phyloP scores from a whole-genome alignment of 2,113 vertebrate genomes.

The Lanius ludovicianus region DNA sequence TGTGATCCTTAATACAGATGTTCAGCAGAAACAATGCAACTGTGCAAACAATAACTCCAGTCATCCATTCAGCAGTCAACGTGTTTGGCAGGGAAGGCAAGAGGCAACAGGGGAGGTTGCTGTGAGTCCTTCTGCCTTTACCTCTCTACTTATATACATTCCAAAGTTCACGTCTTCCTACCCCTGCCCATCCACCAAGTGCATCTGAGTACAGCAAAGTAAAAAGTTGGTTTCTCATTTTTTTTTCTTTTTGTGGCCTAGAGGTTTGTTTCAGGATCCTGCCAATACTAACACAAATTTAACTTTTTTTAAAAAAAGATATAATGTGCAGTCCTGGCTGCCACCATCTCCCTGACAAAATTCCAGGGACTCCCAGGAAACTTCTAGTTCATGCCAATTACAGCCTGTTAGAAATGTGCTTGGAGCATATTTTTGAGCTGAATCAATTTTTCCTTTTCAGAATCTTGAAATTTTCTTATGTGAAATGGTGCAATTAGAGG shows the following conservation, averaged over 20 bases:
- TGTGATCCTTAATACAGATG: constrained; percentile 34
- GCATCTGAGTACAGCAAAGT: neutral
- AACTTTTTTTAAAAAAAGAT: neutral
- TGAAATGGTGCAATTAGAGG: neutral
- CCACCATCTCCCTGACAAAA: neutral
- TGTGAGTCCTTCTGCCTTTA: neutral
- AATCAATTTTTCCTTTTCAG: neutral
- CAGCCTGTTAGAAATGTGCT: neutral
- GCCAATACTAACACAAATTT: neutral
- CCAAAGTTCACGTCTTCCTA: neutral
- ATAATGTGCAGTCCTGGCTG: neutral
- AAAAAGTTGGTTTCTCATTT: neutral
- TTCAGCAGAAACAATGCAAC: constrained; percentile 47
- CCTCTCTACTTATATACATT: neutral
- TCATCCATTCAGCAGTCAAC: neutral
- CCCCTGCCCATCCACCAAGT: neutral
- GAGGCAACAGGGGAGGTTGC: fast-evolving
- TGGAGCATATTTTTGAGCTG: neutral
- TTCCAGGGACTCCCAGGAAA: neutral
- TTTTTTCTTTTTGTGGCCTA: neutral
- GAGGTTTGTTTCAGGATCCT: neutral
- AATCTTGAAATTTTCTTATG: neutral
- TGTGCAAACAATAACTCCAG: constrained; percentile 12
- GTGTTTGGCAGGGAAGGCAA: neutral
- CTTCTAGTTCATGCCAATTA: neutral